phyloP scores from a whole-genome alignment of 2,888 invertebrate genomes.

The Amaurobius ferox region DNA sequence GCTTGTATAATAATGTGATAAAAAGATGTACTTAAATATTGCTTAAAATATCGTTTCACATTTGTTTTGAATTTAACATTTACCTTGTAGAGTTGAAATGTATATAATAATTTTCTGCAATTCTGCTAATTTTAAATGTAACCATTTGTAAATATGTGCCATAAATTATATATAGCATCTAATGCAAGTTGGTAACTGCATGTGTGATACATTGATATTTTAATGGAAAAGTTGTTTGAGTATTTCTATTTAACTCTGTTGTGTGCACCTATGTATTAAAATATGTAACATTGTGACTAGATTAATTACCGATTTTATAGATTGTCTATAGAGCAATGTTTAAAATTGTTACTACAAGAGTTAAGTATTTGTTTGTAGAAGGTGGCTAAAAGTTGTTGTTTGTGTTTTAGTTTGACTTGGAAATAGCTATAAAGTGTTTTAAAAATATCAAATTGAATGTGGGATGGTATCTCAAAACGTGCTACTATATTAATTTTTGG shows the following conservation, averaged over 20 bases:
- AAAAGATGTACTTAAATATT: constrained; percentile 33
- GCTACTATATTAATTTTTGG: too few species aligned
- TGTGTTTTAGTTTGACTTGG: too few species aligned
- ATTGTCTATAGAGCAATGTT: too few species aligned
- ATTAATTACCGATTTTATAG: not conserved
- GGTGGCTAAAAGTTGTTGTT: too few species aligned
- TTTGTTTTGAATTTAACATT: not conserved
- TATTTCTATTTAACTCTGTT: not conserved
- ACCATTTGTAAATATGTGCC: constrained; percentile 10
- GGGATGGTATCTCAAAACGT: too few species aligned
- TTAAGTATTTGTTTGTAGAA: too few species aligned
- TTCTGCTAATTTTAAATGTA: not conserved
- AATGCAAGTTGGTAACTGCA: not conserved
- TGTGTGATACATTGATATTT: not conserved
- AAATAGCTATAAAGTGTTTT: too few species aligned
- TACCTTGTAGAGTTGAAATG: not conserved
- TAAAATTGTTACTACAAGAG: too few species aligned
- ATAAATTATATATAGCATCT: not conserved
- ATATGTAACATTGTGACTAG: not conserved
- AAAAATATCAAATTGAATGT: not conserved
- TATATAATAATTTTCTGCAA: not conserved
- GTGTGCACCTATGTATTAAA: not conserved
- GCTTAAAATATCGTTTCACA: not conserved
- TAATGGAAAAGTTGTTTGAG: not conserved
- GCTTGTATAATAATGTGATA: constrained; percentile 35